Base-by-base conservation (phyloP, 2,113 vertebrate species). In the Silurus meridionalis region DNA sequence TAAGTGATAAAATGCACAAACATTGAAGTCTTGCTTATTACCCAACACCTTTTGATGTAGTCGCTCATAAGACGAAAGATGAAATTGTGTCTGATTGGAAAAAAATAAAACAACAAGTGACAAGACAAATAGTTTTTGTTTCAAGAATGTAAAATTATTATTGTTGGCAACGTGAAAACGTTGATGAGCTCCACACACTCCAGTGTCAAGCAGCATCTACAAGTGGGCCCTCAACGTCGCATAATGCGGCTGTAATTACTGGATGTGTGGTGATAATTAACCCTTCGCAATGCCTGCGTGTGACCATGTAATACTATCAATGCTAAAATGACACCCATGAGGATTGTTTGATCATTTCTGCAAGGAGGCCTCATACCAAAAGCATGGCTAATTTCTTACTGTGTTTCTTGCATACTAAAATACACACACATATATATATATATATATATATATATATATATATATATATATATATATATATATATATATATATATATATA, bases 211-310 rank as follows among this genome's bases (percentile, higher is more conserved):
- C 71, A 71, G 78, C 80, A 84, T 64, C 69, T 71, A 75, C 37
- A 82, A 86, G 81, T 86, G 85, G 85, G 88, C 82, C 79, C 78
- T 82, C 67, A 37, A 50, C 17, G 57, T 83, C 48, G 69, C 87
- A 88, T 86, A 89, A 89, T 58, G 60, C 52, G 53, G 28, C 81
- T 86, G 82, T 89, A 86, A 86, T 89, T 86, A 89, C 85, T 89
- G 81, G 75, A 74, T 83, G 82, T n/a, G 75, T 75, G 82, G 53
- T 60, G n/a, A 67, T 89, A 89, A 89, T 89, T 89, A 89, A 89
- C 84, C 82, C 88, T 86, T 85, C 57, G 75, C 57, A 25, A 81
- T 84, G 87, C 48, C 75, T 64, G 79, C 72, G 37, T 71, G 87
- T 88, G 81, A 88, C 87, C 80, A 23, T 66, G 75, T 57, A 50